Evolutionary conservation across 2,113 vertebrate species (phyloP), one percentile per base, ranked within the genome.

Genomic region (Falcunculus frontatus): DNA sequence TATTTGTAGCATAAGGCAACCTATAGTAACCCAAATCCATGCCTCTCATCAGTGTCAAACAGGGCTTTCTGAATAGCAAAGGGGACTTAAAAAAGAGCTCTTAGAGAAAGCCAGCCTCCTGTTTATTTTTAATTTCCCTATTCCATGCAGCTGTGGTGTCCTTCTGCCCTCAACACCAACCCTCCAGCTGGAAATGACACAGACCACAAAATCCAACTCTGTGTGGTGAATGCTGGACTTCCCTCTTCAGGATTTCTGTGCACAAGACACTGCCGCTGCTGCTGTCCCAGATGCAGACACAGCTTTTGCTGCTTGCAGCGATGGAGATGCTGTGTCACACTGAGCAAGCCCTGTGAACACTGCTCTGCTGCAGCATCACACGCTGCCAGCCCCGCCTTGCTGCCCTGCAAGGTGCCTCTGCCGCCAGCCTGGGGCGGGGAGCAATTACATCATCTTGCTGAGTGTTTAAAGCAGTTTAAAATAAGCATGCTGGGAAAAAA

Each of bases 291-390:
- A 21, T 47, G 53, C 25, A 78, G 90, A 3, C 6, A 0, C 50
- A 57, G 56, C 74, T 85, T 41, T 59, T 2, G 4, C 35, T 52
- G 90, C 30, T 18, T n/a, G 35, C 10, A 9, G 39, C 0, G 2
- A 2, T 12, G 67, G 53, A 83, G 64, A 14, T 4, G 27, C 33
- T 7, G 6, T 22, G 42, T 47, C 6, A 2, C 0, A 1, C 22
- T 0, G 9, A 50, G 53, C 0, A 0, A 87, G 32, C 50, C 74
- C 64, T 52, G 49, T 7, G 42, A 19, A 2, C 0, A 0, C 10
- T 47, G 62, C 37, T 42, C 50, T 16, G 16, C 78, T 25, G 39
- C 37, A 47, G 55, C 50, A 3, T 4, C 12, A 3, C 19, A 9
- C 0, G 0, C 52, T 76, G 39, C 53, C 82, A 27, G 42, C 85